These are phyloP conservation scores for Scaptodrosophila latifasciaeformis DNA, from an alignment of 2,888 invertebrate genomes.

Conservation along the genomic window DNA sequence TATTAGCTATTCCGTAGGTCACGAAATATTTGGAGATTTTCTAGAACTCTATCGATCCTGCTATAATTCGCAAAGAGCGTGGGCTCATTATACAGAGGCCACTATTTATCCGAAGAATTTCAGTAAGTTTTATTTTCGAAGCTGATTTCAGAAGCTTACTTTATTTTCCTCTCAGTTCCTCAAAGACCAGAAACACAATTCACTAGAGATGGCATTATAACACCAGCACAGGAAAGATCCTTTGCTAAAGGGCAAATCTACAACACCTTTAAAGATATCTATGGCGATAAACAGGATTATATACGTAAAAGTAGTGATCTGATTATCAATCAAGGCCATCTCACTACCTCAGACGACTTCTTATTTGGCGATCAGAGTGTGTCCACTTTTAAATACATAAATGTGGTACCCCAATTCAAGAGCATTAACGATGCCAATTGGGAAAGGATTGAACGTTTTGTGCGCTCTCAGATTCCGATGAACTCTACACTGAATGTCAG, in stretches of 20 bases:
- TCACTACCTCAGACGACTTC: constrained; percentile 75
- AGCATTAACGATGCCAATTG: constrained; percentile 78
- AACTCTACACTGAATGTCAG: constrained; percentile 14
- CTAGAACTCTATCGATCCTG: too few relatives aligned
- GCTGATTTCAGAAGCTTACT: too few relatives aligned
- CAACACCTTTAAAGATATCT: constrained; percentile 22
- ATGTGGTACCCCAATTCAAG: constrained; percentile 76
- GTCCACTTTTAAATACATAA: constrained; percentile 76
- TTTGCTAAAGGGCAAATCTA: constrained; percentile 28
- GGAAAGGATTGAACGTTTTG: constrained; percentile 75
- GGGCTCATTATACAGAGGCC: constrained; percentile 17
- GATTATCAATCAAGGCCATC: constrained; percentile 74
- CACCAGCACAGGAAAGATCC: constrained; percentile 21
- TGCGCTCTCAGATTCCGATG: constrained; percentile 32
- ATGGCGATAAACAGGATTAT: constrained; percentile 25
- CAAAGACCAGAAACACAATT: constrained; percentile 10
- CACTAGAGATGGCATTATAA: constrained; percentile 18
- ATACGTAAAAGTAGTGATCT: constrained; percentile 7
- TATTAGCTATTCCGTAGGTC: too few relatives aligned
- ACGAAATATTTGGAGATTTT: too few relatives aligned
- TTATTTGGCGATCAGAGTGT: constrained; percentile 74
- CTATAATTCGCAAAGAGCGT: too few relatives aligned
- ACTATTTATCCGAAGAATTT: constrained; percentile 25
- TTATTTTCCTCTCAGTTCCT: constrained; percentile 2
- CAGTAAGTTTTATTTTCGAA: too few relatives aligned